Evolutionary conservation across 2,113 vertebrate species (phyloP), one percentile per base, ranked within the genome.

Genomic region (Dascyllus trimaculatus): DNA sequence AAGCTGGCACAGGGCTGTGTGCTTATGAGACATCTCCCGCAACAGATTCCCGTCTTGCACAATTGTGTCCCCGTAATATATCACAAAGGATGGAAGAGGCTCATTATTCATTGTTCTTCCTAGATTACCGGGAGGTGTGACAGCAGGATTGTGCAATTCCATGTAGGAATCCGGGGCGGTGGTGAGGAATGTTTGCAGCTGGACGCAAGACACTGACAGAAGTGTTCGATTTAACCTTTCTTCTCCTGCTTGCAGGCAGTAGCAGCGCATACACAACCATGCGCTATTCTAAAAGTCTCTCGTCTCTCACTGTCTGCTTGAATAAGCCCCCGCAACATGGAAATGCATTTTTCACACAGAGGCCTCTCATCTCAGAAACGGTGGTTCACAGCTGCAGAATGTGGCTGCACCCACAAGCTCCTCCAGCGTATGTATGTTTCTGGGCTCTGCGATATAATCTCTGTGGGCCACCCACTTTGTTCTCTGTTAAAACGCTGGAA

Each of bases 131-230:
- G 88, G 88, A 87, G 87, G 71, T 80, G 81, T 90, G 90, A 83
- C 77, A 71, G 85, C 84, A 68, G 80, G 86, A 90, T 95, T 95
- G 95, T 92, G 93, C 93, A 95, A 95, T 93, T 88, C 85, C 59
- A 5, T 80, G 80, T 72, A 89, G 95, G 94, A 96, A 95, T 92
- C 87, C 43, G 71, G 93, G 94, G 94, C 85, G 81, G 89, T 85
- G 62, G 32, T 85, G 82, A 91, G 75, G 93, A 93, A 93, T 90
- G 90, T 78, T 78, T 89, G 88, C 90, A 89, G 91, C 86, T 93
- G 92, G 89, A 91, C 29, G 67, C 69, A 59, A 87, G 81, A 92
- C 90, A 92, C 83, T 82, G 88, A 86, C 90, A 81, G 87, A 90
- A 91, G 87, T 93, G 93, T 94, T 93, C 76, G 5, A 81, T 88